Conservation (phyloP, 2,113 vertebrate genomes). For the Pterocles gutturalis region DNA sequence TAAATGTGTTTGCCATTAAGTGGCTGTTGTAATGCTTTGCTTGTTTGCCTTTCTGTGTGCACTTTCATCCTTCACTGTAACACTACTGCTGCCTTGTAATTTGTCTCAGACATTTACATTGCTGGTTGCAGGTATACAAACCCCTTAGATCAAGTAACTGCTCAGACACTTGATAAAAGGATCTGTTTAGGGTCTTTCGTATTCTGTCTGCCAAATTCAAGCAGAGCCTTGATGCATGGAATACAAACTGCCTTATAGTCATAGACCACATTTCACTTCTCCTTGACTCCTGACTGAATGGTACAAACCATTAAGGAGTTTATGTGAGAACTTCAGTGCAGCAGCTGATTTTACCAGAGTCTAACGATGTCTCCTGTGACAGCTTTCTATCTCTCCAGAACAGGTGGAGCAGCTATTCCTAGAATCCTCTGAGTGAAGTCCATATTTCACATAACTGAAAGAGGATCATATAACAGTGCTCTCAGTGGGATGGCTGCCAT, state of each 20-base stretch:
- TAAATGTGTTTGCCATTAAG: conserved; percentile 76
- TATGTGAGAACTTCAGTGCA: conserved; percentile 45
- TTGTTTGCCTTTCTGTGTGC: conserved; percentile 71
- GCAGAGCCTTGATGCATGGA: conserved; percentile 47
- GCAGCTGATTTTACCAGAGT: conserved; percentile 24
- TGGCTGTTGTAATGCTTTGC: conserved; percentile 66
- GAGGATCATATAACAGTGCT: conserved; percentile 42
- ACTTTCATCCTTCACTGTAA: conserved; percentile 76
- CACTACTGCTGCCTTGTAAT: conserved; percentile 63
- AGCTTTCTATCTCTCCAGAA: conserved; percentile 64
- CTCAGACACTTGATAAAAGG: conserved; percentile 68
- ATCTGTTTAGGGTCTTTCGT: conserved; percentile 43
- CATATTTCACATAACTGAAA: conserved; percentile 68
- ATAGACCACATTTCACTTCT: conserved; percentile 46
- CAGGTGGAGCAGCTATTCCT: conserved; percentile 70
- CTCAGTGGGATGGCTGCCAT: conserved; percentile 33
- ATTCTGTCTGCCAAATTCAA: conserved; percentile 47
- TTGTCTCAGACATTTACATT: conserved; percentile 71
- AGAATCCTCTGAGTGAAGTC: conserved; percentile 61
- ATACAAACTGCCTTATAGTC: conserved; percentile 53
- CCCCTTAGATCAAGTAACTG: conserved; percentile 72
- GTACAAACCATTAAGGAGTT: conserved; percentile 41
- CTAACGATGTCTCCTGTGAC: conserved; percentile 57
- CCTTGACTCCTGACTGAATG: conserved; percentile 36
- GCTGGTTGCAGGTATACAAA: conserved; percentile 68